Base-by-base conservation (phyloP, 2,113 vertebrate species). In the Lagopus muta region DNA sequence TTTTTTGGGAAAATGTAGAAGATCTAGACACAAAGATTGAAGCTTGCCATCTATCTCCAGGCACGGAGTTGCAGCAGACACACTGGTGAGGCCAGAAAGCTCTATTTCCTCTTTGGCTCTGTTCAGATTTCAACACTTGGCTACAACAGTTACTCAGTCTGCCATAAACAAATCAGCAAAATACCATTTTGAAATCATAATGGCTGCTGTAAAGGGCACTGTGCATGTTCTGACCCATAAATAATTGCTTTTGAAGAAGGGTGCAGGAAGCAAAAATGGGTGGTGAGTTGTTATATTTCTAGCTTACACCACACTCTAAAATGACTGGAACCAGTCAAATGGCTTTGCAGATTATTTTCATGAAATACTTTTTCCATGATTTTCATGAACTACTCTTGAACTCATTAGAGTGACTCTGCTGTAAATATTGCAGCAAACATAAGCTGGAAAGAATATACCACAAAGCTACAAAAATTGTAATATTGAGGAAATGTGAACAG, bases 91-190 rank as follows among this genome's bases (percentile, higher is more conserved):
- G 21, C 47, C 82, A 83, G 69, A 65, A 84, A 88, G 14, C 43
- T 80, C 43, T 0, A 0, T 50, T 62, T 84, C 27, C 54, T 76
- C 67, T 64, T 54, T 75, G 57, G 69, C 82, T 67, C 34, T 50
- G 52, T 65, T 45, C 60, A 40, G 76, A 67, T 74, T 88, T 90
- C 79, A 83, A 81, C 71, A 55, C 83, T 70, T 94, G 88, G 75
- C 89, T 94, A 79, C 72, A 40, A 50, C 40, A 50, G 21, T 34
- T 92, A 47, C 27, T 95, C 84, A 83, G 36, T n/a, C 67, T 92
- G 91, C 76, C 67, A 71, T 77, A 91, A 82, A 73, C 71, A 88
- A 76, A 73, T 70, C 84, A 69, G 79, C 52, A 93, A 92, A 86
- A 85, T 71, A 86, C 32, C 92, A 66, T 43, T 83, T 81, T n/a